Evolutionary conservation across 2,888 invertebrate genomes (phyloP).

Genomic region (Cetonia aurata): DNA sequence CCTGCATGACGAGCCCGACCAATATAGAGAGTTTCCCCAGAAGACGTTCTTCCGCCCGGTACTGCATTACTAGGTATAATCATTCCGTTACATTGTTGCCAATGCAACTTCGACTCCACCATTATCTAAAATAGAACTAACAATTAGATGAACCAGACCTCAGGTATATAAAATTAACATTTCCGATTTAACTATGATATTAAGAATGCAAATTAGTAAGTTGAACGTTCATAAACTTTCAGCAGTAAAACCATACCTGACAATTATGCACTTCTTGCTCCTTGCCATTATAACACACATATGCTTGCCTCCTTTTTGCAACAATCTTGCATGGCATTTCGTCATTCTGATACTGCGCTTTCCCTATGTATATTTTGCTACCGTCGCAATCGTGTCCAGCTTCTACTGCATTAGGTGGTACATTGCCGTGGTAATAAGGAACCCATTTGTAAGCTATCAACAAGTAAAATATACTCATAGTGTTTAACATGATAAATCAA

Average conservation of each 20-base stretch:
- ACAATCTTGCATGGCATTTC: conserved; percentile 50
- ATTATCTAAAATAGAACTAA: conserved; percentile 18
- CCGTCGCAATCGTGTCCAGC: conserved; percentile 50
- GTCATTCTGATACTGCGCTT: conserved; percentile 40
- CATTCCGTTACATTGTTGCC: conserved; percentile 55
- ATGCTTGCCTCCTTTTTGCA: conserved; percentile 50
- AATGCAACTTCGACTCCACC: conserved; percentile 38
- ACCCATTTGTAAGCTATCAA: conserved; percentile 36
- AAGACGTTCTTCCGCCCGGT: conserved; percentile 60
- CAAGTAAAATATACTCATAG: too few relatives aligned
- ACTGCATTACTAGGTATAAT: conserved; percentile 62
- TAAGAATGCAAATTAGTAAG: too few relatives aligned
- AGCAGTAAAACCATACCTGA: conserved; percentile 44
- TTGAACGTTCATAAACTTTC: too few relatives aligned
- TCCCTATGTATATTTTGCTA: conserved; percentile 49
- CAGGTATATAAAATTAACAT: too few relatives aligned
- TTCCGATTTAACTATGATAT: too few relatives aligned
- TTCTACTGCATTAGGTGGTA: conserved; percentile 46
- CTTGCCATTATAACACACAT: conserved; percentile 46
- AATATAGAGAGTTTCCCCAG: conserved; percentile 63
- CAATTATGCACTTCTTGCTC: conserved; percentile 47
- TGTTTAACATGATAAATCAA: too few relatives aligned
- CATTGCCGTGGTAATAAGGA: neutral
- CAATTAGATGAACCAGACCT: conserved; percentile 39
- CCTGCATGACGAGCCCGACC: conserved; percentile 56